Evolutionary conservation across 92 coral and sea anemone species (phyloP).

Genomic region (Pocillopora grandis): DNA sequence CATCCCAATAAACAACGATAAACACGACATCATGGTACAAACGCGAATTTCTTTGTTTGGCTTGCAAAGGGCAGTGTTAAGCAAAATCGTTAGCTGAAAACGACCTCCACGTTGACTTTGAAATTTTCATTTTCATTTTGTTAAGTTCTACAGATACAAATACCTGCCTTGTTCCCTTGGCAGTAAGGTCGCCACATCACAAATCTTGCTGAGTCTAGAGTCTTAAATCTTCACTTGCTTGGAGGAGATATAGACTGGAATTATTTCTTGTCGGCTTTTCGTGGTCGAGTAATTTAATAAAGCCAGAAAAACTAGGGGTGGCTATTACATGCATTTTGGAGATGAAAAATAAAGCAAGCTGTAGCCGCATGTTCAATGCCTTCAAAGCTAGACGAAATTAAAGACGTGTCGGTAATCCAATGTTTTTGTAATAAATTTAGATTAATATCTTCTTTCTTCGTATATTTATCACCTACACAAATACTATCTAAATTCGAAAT

Average conservation of each 20-base stretch:
- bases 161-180: conserved; percentile 6
- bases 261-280: neutral
- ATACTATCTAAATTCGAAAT: neutral
- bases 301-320: neutral
- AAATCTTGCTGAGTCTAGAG: neutral
- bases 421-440: neutral
- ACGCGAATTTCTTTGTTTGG: neutral
- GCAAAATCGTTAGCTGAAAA: neutral
- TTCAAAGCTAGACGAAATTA: neutral
- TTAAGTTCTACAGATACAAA: neutral
- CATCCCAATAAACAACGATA: neutral
- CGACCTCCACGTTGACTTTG: neutral
- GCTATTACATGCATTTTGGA: neutral
- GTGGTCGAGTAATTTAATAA: neutral
- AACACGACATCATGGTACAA: neutral
- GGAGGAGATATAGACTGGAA: neutral
- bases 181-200: conserved; percentile 1
- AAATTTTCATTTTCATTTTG: neutral
- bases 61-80: neutral
- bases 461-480: neutral
- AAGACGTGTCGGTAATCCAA: conserved; percentile 1
- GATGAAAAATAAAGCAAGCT: neutral
- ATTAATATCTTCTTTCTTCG: neutral
- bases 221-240: neutral
- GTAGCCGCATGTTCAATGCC: neutral